Base-by-base conservation (phyloP, 1,140 invertebrate species). In the Rhizoglyphus robini region DNA sequence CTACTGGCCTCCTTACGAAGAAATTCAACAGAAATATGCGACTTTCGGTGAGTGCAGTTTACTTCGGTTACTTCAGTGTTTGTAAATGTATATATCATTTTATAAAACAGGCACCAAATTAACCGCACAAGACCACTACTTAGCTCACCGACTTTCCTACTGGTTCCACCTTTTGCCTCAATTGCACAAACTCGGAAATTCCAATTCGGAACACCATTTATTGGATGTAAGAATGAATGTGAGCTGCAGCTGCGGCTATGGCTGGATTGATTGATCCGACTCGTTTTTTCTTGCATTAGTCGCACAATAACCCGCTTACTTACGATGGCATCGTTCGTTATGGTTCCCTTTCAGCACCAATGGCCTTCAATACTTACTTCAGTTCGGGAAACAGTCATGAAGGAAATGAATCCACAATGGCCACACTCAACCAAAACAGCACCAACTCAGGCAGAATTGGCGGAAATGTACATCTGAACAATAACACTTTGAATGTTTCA, bases 81-180 rank as follows among this genome's bases (percentile, higher is more conserved):
- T 63, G 23, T 18, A 18, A 8, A 30, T 61, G 11, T 8, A 29
- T 54, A 54, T 49, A 8, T 46, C 25, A 25, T 27, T 63, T n/a
- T 25, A 13, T 60, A 2, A 59, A 51, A 8, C 32, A 70, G 70
- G 64, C 15, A 69, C 65, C 48, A 72, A 71, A 75, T 84, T 88
- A 0, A 88, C 89, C 72, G 74, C 92, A 29, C 88, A 92, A 73
- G 91, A 92, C 72, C 93, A 96, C 77, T 97, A 96, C 76, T 82
- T 92, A 68, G 91, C 92, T 4, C 90, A 92, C 76, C 84, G 89
- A 60, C 79, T 96, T 15, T 95, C 91, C 1, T 93, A 96, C 75
- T 98, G 95, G 95, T 76, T 93, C 32, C 90, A 94, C 72, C 79
- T 97, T 23, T 88, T 98, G 47, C 95, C 95, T 2, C 90, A 95